A percentile compares a stretch with the other conserved stretches of the same genome.
These are phyloP conservation scores for Lypha dubia DNA, from an alignment of 2,888 invertebrate species.

Conservation along the genomic window DNA sequence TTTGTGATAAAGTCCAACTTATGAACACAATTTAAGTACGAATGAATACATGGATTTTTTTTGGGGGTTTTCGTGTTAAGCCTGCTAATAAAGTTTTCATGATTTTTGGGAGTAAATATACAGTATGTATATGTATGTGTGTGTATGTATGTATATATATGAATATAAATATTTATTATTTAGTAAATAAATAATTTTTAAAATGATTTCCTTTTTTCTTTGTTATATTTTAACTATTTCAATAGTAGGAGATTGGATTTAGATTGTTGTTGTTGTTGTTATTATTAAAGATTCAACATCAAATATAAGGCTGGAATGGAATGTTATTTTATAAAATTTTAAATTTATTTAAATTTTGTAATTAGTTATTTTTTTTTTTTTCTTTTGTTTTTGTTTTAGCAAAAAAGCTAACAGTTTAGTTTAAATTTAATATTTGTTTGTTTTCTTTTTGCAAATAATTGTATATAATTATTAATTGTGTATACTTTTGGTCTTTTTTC, in stretches of 20 bases:
- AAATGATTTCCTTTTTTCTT: slow-evolving; percentile 2
- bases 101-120: slow-evolving; percentile 14
- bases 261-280: slow-evolving; percentile 20
- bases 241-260: slow-evolving; percentile 33
- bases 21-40: slow-evolving; percentile 67
- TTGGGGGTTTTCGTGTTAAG: slow-evolving; percentile 18
- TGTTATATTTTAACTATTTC: slow-evolving; percentile 53
- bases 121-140: too few species aligned
- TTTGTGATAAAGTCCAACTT: slow-evolving; percentile 54
- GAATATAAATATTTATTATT: slow-evolving; percentile 30
- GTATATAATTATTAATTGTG: slow-evolving; percentile 21
- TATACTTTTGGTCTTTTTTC: slow-evolving; percentile 57
- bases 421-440: slow-evolving; percentile 12
- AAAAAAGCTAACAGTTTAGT: slow-evolving; percentile 53
- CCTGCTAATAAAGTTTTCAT: slow-evolving; percentile 24
- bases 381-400: too few species aligned
- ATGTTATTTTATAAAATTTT: slow-evolving; percentile 38
- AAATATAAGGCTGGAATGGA: slow-evolving; percentile 72
- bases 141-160: slow-evolving; percentile 19
- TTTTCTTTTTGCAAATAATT: slow-evolving; percentile 1
- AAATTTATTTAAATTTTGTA: slow-evolving; percentile 27
- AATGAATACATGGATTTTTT: slow-evolving; percentile 31
- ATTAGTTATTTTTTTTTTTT: too few species aligned
- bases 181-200: slow-evolving; percentile 29
- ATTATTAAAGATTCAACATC: slow-evolving; percentile 62